Percentiles rank a stretch among this genome's conserved stretches.
Conservation (phyloP, 2,113 vertebrate species). For the Mus musculus region GRCm39 chr9:16817001-16817500, state of each 20-base stretch:
- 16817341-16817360: background rate
- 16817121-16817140: background rate
- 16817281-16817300: background rate
- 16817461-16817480: background rate
- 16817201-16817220: background rate
- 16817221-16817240: background rate
- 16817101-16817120: background rate
- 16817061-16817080: background rate
- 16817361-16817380: background rate
- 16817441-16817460: background rate
- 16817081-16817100: background rate
- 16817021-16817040: fast-evolving
- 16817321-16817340: background rate
- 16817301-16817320: background rate
- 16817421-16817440: background rate
- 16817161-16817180: background rate
- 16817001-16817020: too few species aligned
- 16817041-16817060: background rate
- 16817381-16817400: background rate
- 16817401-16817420: background rate
- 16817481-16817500: background rate
- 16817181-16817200: background rate
- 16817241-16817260: background rate
- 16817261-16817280: background rate
- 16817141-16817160: background rate